Percentiles rank a stretch among this genome's conserved stretches.
These are phyloP conservation scores for Ectemnius cavifrons DNA, from an alignment of 2,888 invertebrate genomes.

Conservation along the genomic window DNA sequence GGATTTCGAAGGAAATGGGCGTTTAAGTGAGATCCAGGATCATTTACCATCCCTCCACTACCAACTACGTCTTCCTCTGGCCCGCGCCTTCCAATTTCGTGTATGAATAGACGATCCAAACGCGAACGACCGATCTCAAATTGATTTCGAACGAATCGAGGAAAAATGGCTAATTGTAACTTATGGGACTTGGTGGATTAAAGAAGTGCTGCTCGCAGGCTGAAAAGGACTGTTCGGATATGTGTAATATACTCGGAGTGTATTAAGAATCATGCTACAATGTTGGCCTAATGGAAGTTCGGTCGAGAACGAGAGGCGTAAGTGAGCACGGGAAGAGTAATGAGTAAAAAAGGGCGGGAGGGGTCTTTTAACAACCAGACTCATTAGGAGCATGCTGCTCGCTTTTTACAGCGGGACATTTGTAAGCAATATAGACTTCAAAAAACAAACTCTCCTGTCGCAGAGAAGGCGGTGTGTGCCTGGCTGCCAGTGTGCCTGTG, in stretches of 20 bases:
- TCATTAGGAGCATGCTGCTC: conserved; percentile 74
- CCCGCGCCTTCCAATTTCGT: too few relatives aligned
- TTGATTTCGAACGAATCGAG: too few relatives aligned
- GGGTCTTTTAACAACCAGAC: conserved; percentile 77
- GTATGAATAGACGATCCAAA: too few relatives aligned
- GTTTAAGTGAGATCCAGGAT: conserved; percentile 66
- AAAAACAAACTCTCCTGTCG: conserved; percentile 71
- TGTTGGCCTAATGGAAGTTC: conserved; percentile 65
- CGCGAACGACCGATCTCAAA: too few relatives aligned
- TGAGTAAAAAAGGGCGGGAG: conserved; percentile 61
- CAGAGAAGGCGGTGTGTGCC: conserved; percentile 41
- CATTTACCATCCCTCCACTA: conserved; percentile 50
- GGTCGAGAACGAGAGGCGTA: conserved; percentile 20
- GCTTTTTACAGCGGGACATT: conserved; percentile 77
- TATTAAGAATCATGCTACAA: conserved; percentile 67
- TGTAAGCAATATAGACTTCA: conserved; percentile 77
- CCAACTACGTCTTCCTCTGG: too few relatives aligned
- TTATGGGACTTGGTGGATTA: too few relatives aligned
- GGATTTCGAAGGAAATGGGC: conserved; percentile 77
- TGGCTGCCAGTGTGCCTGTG: conserved; percentile 19
- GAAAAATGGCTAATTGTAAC: too few relatives aligned
- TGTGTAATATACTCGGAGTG: not conserved
- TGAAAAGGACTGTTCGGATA: not conserved
- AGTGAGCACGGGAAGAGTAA: conserved; percentile 23
- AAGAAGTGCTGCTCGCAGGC: not conserved